Percentiles rank a stretch among this genome's conserved stretches.
These are phyloP conservation scores for Chromoteleia sp. DNA, from an alignment of 2,888 invertebrate genomes.

Conservation along the genomic window DNA sequence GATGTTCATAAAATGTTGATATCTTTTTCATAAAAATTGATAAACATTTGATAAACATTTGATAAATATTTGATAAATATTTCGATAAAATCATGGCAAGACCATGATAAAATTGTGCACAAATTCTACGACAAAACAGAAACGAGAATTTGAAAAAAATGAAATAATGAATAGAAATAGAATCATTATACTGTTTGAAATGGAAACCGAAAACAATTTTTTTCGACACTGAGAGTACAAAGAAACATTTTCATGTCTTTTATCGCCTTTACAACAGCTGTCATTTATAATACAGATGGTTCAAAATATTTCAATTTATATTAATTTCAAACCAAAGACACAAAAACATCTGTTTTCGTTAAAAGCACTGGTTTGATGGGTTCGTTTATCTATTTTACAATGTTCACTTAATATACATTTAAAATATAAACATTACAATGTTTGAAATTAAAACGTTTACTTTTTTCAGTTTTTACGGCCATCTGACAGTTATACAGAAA, in stretches of 20 bases:
- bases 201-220: no score
- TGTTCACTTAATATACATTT: slow-evolving; percentile 25
- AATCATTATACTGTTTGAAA: no score
- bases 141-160: no score
- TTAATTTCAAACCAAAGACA: slow-evolving; percentile 44
- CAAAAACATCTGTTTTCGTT: slow-evolving; percentile 49
- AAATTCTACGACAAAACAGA: no score
- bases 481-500: slow-evolving; percentile 29
- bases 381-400: slow-evolving; percentile 36
- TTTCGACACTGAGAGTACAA: neutral
- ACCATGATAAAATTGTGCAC: no score
- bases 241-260: slow-evolving; percentile 21
- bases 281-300: slow-evolving; percentile 56
- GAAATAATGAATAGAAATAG: no score
- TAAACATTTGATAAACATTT: no score
- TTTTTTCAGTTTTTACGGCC: slow-evolving; percentile 30
- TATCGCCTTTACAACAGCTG: slow-evolving; percentile 46
- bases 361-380: slow-evolving; percentile 24
- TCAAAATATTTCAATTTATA: slow-evolving; percentile 55
- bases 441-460: slow-evolving; percentile 40
- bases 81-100: no score
- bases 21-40: no score
- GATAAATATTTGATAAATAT: no score
- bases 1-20: no score
- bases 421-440: neutral